Percentiles rank a stretch among this genome's conserved stretches.
phyloP scores from a whole-genome alignment of 2,888 invertebrate genomes.

The Adela reaumurella region DNA sequence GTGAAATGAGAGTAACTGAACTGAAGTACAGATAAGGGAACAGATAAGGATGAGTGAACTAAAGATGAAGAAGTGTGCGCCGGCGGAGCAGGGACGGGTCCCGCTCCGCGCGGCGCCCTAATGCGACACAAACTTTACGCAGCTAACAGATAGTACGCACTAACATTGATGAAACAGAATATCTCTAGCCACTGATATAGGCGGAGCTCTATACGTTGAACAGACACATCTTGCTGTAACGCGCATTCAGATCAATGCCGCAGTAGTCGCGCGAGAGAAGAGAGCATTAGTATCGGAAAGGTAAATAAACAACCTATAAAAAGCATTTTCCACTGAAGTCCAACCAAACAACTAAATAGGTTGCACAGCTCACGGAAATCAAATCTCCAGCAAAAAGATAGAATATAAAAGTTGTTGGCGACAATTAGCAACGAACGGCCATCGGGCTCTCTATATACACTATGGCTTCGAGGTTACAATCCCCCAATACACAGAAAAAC shows the following conservation, averaged over 20 bases:
- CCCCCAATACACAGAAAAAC: constrained; percentile 57
- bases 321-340: constrained; percentile 45
- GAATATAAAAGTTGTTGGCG: constrained; percentile 53
- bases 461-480: constrained; percentile 43
- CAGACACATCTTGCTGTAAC: constrained; percentile 38
- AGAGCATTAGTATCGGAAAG: constrained; percentile 49
- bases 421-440: constrained; percentile 57
- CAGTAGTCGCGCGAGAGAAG: constrained; percentile 42
- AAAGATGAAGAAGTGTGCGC: background rate
- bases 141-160: constrained; percentile 47
- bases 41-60: background rate
- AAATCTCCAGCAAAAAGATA: constrained; percentile 54
- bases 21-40: background rate
- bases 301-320: constrained; percentile 55
- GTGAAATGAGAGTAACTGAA: constrained; percentile 30
- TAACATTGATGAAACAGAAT: constrained; percentile 38
- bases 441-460: constrained; percentile 56
- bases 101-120: constrained; percentile 18
- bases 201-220: constrained; percentile 48
- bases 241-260: constrained; percentile 52
- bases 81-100: background rate
- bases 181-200: constrained; percentile 51
- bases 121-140: constrained; percentile 36
- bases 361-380: constrained; percentile 57
- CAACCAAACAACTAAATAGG: constrained; percentile 54